Percentiles rank a stretch among this genome's conserved stretches.
phyloP scores from a whole-genome alignment of 2,113 vertebrate genomes.

The Mus pahari region DNA sequence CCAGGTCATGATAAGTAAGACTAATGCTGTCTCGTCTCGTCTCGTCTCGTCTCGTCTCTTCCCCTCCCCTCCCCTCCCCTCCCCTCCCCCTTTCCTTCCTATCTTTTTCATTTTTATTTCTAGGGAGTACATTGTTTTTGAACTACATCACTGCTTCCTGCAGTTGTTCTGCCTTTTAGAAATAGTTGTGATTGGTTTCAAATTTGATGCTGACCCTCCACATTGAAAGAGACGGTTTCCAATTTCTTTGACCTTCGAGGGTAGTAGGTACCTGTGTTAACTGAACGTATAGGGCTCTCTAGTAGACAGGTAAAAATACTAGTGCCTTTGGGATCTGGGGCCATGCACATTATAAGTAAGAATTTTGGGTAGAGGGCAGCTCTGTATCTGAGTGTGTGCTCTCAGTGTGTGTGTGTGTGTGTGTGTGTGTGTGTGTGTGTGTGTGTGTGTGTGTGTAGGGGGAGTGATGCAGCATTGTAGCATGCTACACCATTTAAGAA shows the following conservation, averaged over 20 bases:
- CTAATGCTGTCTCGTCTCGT: background rate
- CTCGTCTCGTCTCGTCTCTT: background rate
- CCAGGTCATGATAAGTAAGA: background rate
- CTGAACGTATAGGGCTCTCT: background rate
- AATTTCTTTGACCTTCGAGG: conserved; percentile 23
- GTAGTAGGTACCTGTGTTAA: background rate
- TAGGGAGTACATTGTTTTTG: background rate
- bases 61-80: no score
- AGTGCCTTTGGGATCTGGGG: background rate
- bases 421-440: no score
- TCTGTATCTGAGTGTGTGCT: background rate
- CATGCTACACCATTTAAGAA: fast-evolving
- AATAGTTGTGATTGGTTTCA: background rate
- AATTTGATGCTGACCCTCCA: background rate
- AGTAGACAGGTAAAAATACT: background rate
- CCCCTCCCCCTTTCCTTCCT: no score
- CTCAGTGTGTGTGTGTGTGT: no score
- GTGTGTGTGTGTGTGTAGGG: no score
- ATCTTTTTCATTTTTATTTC: background rate
- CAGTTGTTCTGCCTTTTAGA: conserved; percentile 32
- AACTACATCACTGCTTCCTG: background rate
- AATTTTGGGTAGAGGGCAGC: background rate
- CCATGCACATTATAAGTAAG: background rate
- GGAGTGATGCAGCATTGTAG: fast-evolving
- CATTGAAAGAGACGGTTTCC: conserved; percentile 7